Evolutionary conservation across 2,113 vertebrate species (phyloP).

Genomic region (human): GRCh38 chr7:54567001-54567500

Average conservation of each 20-base stretch:
- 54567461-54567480: not conserved
- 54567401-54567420: conserved; percentile 69
- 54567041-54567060: not conserved
- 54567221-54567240: not conserved
- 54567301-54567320: not conserved
- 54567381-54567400: not conserved
- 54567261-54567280: not conserved
- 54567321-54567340: not conserved
- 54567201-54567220: conserved; percentile 34
- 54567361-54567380: not conserved
- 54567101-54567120: not conserved
- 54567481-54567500: not conserved
- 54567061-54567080: not conserved
- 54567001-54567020: not conserved
- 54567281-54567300: not conserved
- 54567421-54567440: not conserved
- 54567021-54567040: not conserved
- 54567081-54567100: not conserved
- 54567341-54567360: not conserved
- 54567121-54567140: not conserved
- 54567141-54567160: not conserved
- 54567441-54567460: not conserved
- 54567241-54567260: not conserved
- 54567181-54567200: not conserved
- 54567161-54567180: not conserved